These are phyloP conservation scores for Calyptommatus sinebrachiatus DNA, from an alignment of 2,113 vertebrate species.

Conservation along the genomic window DNA sequence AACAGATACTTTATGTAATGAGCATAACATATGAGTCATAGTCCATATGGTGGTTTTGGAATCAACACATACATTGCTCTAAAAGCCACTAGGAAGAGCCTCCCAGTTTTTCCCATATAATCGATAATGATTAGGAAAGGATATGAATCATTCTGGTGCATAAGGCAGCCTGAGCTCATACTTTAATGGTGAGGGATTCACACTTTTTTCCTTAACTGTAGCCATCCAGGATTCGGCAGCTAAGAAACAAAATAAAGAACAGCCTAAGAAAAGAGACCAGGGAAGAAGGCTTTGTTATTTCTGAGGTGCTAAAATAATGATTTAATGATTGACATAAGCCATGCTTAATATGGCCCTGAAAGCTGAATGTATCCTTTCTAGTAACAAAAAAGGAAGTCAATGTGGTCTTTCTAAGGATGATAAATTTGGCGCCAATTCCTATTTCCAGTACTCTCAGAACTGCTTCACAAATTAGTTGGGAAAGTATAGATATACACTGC, in stretches of 20 bases:
- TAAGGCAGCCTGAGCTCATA: slow-evolving; percentile 27
- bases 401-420: rapidly evolving
- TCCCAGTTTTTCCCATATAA: slow-evolving; percentile 55
- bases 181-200: slow-evolving; percentile 45
- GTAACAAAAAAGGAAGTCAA: not conserved
- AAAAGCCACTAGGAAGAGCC: slow-evolving; percentile 49
- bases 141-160: slow-evolving; percentile 58
- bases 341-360: slow-evolving; percentile 33
- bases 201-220: slow-evolving; percentile 53
- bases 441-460: not conserved
- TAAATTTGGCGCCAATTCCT: not conserved
- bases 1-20: slow-evolving; percentile 48
- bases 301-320: slow-evolving; percentile 34
- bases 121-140: slow-evolving; percentile 51
- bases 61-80: slow-evolving; percentile 24
- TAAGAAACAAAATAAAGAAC: slow-evolving; percentile 37
- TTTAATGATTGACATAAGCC: slow-evolving; percentile 41
- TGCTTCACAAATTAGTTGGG: slow-evolving; percentile 6
- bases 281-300: slow-evolving; percentile 51
- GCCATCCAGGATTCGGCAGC: slow-evolving; percentile 33
- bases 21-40: slow-evolving; percentile 61
- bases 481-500: not conserved
- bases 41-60: slow-evolving; percentile 50
- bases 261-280: not conserved
- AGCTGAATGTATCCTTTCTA: slow-evolving; percentile 35